Evolutionary conservation across 2,888 invertebrate species (phyloP).

Genomic region (Acrocera orbiculus): DNA sequence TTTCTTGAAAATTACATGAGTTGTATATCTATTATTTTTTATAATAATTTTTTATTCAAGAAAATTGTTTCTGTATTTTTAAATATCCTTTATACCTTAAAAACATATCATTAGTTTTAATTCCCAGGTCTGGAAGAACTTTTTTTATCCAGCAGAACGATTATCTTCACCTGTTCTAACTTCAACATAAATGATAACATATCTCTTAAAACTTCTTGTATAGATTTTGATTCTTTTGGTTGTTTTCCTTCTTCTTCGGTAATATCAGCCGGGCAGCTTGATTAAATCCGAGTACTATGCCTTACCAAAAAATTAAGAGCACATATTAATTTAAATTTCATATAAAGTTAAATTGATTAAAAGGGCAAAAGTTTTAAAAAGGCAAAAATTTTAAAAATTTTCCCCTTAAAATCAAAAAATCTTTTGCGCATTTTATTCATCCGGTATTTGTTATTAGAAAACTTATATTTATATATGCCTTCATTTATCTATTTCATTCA

Average conservation of each 20-base stretch:
- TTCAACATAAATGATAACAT: conserved; percentile 28
- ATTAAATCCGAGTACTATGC: no score
- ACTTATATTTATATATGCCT: no score
- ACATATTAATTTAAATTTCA: no score
- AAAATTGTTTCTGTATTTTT: background rate
- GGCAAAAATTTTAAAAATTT: no score
- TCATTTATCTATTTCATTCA: no score
- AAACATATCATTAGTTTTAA: conserved; percentile 26
- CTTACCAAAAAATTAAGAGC: no score
- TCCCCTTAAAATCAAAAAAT: no score
- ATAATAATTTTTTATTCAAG: background rate
- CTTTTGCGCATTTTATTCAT: no score
- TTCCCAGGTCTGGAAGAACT: conserved; percentile 25
- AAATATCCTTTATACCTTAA: conserved; percentile 17
- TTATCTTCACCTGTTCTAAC: conserved; percentile 28
- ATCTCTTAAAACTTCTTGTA: conserved; percentile 24
- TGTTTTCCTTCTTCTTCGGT: conserved; percentile 21
- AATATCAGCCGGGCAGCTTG: conserved; percentile 22
- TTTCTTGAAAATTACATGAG: conserved; percentile 51
- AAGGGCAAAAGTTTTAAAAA: no score
- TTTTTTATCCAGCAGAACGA: conserved; percentile 26
- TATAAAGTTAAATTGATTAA: no score
- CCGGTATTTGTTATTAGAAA: no score
- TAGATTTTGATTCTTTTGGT: conserved; percentile 14
- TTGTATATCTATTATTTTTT: conserved; percentile 31